Base-by-base conservation (phyloP, 1,140 invertebrate genomes). In the Campoletis sonorensis region DNA sequence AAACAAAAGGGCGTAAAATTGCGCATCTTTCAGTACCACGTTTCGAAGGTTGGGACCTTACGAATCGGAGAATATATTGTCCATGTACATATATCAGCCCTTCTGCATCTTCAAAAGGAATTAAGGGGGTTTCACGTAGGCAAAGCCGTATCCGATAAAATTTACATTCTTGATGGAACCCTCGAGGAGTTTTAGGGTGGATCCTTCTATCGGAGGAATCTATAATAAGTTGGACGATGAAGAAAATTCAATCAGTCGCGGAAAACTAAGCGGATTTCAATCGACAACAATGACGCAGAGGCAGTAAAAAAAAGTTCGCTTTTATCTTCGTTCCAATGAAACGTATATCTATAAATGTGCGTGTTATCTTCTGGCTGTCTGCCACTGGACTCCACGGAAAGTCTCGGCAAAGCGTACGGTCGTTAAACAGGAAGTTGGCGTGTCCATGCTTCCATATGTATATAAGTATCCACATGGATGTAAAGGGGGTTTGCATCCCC, bases 351-450 rank as follows among this genome's bases (percentile, higher is more conserved):
- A 67, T n/a, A n/a, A 8, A 67, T 67, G 26, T 67, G 30, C n/a
- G 30, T 67, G 30, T 54, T 27, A 10, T 37, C n/a, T 10, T 78
- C 49, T 75, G 72, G 72, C 72, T 54, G 45, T 15, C 49, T 75
- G 72, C 72, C 72, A 75, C 54, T 75, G 45, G 51, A 49, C 40
- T 51, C 21, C 72, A 51, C 18, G 23, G 58, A 45, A 67, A 78
- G 30, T 78, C 76, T 68, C 76, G 58, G 77, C 67, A 16, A 72
- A 72, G 68, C 76, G 37, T 26, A 72, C 71, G 30, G 72, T 49
- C 82, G 67, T 83, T 83, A 83, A 83, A 80, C 79, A 77, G 64
- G 37, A 80, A 82, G 70, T 79, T 82, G 67, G 67, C 67, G 67
- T 70, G 67, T 70, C 33, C 49, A 33, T 51, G 15, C 10, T 23